These are phyloP conservation scores for Ceratotherium simum DNA, from an alignment of 2,113 vertebrate genomes.

Conservation along the genomic window DNA sequence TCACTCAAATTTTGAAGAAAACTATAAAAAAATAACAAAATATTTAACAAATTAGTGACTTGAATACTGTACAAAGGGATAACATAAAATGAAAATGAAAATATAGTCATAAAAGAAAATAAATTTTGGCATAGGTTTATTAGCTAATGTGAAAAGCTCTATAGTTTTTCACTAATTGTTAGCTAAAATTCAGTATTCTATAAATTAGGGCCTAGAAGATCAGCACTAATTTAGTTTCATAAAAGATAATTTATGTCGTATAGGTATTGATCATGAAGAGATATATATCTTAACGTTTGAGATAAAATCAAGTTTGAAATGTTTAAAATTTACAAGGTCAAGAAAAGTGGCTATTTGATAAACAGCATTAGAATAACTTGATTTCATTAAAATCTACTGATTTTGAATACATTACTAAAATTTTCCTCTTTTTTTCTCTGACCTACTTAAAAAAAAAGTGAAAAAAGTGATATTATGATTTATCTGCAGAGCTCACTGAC, in stretches of 20 bases:
- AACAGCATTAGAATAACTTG: background rate
- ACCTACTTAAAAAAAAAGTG: background rate
- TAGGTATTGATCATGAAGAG: background rate
- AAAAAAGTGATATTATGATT: background rate
- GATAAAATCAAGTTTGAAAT: background rate
- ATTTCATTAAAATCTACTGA: background rate
- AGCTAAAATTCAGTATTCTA: background rate
- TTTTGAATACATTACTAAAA: background rate
- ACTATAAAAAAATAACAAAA: background rate
- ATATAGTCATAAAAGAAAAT: background rate
- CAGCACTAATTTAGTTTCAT: background rate
- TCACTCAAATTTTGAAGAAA: background rate
- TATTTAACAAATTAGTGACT: background rate
- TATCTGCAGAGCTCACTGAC: background rate
- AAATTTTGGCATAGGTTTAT: background rate
- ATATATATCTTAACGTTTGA: background rate
- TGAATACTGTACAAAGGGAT: background rate
- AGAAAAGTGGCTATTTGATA: background rate
- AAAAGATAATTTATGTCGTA: background rate
- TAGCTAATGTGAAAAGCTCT: background rate
- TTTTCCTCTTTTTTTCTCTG: background rate
- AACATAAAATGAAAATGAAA: conserved; percentile 30
- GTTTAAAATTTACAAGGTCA: background rate
- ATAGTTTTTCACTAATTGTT: background rate
- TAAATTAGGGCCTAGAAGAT: background rate